Base-by-base conservation (phyloP, 2,888 invertebrate genomes). In the Rotaria macrura region DNA sequence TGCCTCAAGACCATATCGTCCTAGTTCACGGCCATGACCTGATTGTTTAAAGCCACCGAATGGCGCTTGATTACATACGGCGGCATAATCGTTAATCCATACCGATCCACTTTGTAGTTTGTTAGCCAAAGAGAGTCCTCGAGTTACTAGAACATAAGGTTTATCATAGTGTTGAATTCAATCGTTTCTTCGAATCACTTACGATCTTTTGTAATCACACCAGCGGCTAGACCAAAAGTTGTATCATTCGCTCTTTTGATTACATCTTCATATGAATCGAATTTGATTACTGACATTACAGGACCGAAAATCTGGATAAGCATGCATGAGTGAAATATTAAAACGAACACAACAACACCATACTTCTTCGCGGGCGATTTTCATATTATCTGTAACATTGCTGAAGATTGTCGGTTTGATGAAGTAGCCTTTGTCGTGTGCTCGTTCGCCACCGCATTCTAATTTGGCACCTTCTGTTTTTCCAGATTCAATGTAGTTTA, bases 21-120 rank as follows among this genome's bases (percentile, higher is more conserved):
- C 40, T 43, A 95, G 93, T 92, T 98, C 98, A 87, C 97, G 93
- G 6, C 98, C 97, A 89, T 95, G 93, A 6, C 97, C 98, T 1
- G 96, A 96, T 87, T 88, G 88, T 87, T 89, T 89, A 85, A 88
- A 89, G 23, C 89, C 89, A 72, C 89, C 89, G 87, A 89, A 89
- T 52, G 96, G 95, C 74, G 94, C 94, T 90, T 95, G 95, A 2
- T 94, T 92, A 23, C 92, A 90, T 5, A 89, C 87, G 25, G 88
- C 87, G 84, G 89, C 89, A 87, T 89, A 89, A 72, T 89, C 89
- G 85, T 89, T 89, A 7, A 89, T 88, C 89, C 87, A 87, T n/a
- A 87, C 87, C 29, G 88, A 86, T 23, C 88, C 87, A 55, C 86
- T 85, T 55, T 86, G 85, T 40, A 87, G 38, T 47, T 34, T 7